These are phyloP conservation scores for Hipposideros larvatus DNA, from an alignment of 2,797 vertebrate genomes.

Conservation along the genomic window DNA sequence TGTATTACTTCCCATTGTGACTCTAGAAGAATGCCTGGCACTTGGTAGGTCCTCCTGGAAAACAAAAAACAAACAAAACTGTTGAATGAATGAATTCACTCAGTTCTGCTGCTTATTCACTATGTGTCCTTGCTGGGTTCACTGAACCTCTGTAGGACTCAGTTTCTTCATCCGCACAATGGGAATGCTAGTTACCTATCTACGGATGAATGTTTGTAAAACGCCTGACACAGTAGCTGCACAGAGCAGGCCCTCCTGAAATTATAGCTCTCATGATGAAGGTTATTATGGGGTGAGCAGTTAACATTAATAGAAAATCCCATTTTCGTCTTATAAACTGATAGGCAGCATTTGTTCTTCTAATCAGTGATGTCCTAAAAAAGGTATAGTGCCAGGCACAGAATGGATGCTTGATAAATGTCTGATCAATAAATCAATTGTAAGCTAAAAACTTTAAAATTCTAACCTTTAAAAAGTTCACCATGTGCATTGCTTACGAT, in stretches of 20 bases:
- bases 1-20: background rate
- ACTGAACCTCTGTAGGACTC: background rate
- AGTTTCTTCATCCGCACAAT: background rate
- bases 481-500: background rate
- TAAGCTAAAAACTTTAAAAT: conserved; percentile 42
- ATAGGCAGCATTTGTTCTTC: background rate
- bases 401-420: background rate
- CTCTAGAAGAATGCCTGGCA: conserved; percentile 10
- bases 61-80: background rate
- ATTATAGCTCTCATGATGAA: background rate
- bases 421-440: background rate
- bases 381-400: background rate
- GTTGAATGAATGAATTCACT: background rate
- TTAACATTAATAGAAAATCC: conserved; percentile 20
- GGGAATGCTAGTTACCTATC: background rate
- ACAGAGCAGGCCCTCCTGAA: background rate
- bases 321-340: background rate
- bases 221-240: background rate
- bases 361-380: background rate
- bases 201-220: background rate
- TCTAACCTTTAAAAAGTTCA: conserved; percentile 21
- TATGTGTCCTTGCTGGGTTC: background rate
- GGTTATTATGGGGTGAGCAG: background rate
- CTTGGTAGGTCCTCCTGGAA: background rate
- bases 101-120: background rate